Percentiles rank a stretch among this genome's conserved stretches.
Conservation (phyloP, 2,888 invertebrate genomes). For the Spialia ferax region DNA sequence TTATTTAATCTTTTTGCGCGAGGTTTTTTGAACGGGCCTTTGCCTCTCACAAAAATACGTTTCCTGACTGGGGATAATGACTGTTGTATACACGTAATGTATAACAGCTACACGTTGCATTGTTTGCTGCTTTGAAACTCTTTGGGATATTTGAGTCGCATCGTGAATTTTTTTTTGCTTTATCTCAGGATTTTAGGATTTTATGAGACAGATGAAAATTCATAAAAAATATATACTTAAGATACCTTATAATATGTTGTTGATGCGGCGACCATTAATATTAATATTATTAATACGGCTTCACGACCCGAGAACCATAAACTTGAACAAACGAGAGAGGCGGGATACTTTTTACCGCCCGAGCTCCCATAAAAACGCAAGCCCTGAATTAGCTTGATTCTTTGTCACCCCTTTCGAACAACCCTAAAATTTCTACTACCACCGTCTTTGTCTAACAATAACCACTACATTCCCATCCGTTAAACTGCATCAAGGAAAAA, state of each 20-base stretch:
- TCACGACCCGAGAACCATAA: slow-evolving; percentile 78
- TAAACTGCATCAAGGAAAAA: slow-evolving; percentile 87
- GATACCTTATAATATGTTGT: slow-evolving; percentile 66
- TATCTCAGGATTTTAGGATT: slow-evolving; percentile 9
- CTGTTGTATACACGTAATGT: slow-evolving; percentile 44
- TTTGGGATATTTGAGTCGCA: slow-evolving; percentile 26
- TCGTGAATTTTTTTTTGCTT: slow-evolving; percentile 15
- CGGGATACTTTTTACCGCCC: slow-evolving; percentile 86
- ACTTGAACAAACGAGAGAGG: slow-evolving; percentile 85
- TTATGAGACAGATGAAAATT: slow-evolving; percentile 53
- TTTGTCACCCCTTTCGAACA: slow-evolving; percentile 85
- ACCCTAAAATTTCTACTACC: slow-evolving; percentile 84
- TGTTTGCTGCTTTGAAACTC: slow-evolving; percentile 31
- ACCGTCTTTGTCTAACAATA: slow-evolving; percentile 87
- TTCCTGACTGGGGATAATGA: slow-evolving; percentile 51
- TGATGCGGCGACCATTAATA: slow-evolving; percentile 80
- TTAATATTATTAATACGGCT: slow-evolving; percentile 83
- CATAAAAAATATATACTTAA: slow-evolving; percentile 65
- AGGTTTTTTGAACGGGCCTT: slow-evolving; percentile 62
- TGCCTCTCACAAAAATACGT: slow-evolving; percentile 57
- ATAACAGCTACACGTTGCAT: slow-evolving; percentile 34
- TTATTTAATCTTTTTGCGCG: slow-evolving; percentile 80
- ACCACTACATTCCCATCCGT: slow-evolving; percentile 86
- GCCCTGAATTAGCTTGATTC: slow-evolving; percentile 86
- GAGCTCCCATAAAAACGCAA: slow-evolving; percentile 83